Evolutionary conservation across 2,888 invertebrate genomes (phyloP), one percentile per base, ranked within the genome.

Genomic region (Cephalotes varians): DNA sequence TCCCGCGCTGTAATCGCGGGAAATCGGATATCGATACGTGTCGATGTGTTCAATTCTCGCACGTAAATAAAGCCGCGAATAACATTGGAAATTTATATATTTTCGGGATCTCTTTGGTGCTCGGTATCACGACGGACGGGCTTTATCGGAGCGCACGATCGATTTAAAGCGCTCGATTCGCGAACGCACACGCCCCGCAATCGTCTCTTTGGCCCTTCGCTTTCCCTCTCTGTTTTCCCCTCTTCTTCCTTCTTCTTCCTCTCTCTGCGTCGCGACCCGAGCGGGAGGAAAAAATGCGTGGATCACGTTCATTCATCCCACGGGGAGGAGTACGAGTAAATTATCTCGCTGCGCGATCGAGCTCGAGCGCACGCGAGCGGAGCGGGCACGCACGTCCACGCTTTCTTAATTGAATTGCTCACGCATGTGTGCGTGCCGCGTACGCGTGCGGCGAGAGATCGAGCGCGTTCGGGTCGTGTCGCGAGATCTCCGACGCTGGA

Each of bases 291-390:
- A 51, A 82, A 74, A 65, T 64, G 69, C 60, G 58, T 73, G 69
- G 65, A 60, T 84, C 89, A 84, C 82, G 83, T 85, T 85, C 86
- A 69, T 83, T 90, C 85, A 65, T 85, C 34, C 76, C 56, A 62
- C 47, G 71, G n/a, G 34, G 9, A 28, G 77, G 28, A 67, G 28
- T 82, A 40, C 44, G n/a, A 44, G 67, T 67, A 9, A 67, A 83
- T 82, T 83, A 81, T 82, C 83, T 58, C 58, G 44, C 58, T 51
- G 64, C 83, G 69, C 49, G 84, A 82, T 81, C 81, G 47, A 25
- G 51, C 40, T 15, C 56, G 51, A 49, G 74, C 74, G 77, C 62
- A 40, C 79, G 54, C 77, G 37, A 71, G 51, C 69, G 34, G 15
- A 49, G 40, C 69, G 62, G 34, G 37, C 69, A 56, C 44, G 21